Evolutionary conservation across 2,888 invertebrate genomes (phyloP).

Genomic region (Lochmaea crataegi): DNA sequence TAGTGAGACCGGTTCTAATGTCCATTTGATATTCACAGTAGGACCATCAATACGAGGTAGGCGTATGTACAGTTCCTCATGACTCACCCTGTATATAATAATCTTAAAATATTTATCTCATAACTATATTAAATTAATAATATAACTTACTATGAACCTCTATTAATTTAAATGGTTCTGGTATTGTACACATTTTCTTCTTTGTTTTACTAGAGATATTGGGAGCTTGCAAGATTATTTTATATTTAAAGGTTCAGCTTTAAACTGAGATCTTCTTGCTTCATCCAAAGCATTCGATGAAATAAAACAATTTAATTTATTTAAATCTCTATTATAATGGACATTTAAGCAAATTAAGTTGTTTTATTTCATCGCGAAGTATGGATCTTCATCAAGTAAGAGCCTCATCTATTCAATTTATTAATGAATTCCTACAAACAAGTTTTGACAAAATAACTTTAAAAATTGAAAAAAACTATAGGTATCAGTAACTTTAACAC

Average conservation of each 20-base stretch:
- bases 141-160: constrained; percentile 41
- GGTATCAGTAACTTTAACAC: too few species aligned
- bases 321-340: too few species aligned
- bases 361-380: too few species aligned
- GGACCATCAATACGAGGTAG: too few species aligned
- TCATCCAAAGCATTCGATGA: constrained; percentile 74
- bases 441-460: background rate
- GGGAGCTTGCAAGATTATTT: constrained; percentile 69
- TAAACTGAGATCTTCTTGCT: constrained; percentile 73
- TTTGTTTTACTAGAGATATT: constrained; percentile 56
- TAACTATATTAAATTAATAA: background rate
- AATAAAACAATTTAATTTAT: too few species aligned
- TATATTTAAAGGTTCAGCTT: constrained; percentile 75
- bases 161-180: constrained; percentile 75
- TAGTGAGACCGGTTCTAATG: too few species aligned
- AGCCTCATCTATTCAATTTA: too few species aligned
- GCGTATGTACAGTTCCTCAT: too few species aligned
- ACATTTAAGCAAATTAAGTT: too few species aligned
- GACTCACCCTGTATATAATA: too few species aligned
- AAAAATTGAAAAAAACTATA: background rate
- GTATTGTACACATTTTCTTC: constrained; percentile 70
- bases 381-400: too few species aligned
- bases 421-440: constrained; percentile 48
- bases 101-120: background rate
- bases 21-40: too few species aligned